Base-by-base conservation (phyloP, 2,113 vertebrate species). In the Paramormyrops kingsleyae region DNA sequence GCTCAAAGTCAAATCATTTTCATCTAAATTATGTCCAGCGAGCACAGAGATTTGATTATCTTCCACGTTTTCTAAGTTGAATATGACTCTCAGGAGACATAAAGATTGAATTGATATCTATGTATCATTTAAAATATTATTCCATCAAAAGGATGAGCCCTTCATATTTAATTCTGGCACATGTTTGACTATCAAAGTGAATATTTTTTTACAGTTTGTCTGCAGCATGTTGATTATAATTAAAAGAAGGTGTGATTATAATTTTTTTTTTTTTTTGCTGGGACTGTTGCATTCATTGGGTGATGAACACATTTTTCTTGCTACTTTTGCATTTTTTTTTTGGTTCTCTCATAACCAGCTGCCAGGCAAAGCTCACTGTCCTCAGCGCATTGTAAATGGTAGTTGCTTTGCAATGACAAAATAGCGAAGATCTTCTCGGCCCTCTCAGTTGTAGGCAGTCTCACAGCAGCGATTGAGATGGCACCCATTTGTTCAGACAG, bases 161-260 rank as follows among this genome's bases (percentile, higher is more conserved):
- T 94, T 92, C 91, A 90, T 92, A 93, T 87, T 88, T 93, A 24
- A 92, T 94, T 94, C 95, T 93, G 92, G 92, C 95, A 94, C 95
- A 94, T 95, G 95, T 95, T 95, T 95, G 94, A 94, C 94, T 94
- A 95, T 95, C 93, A 94, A 94, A 95, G 94, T 94, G 92, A 95
- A 95, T 92, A 95, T 93, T 93, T 95, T 94, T 96, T 96, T 94
- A 93, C 91, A 92, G 93, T 95, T 95, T 91, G 94, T 96, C 95
- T 95, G 94, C 95, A 92, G 93, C 94, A 94, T 95, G 93, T 95
- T 95, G 94, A 95, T 96, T 95, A 94, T 95, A 96, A 96, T 95
- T 96, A 95, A 93, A 96, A 93, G 94, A 92, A 95, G 94, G 95
- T 93, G 94, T 93, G 92, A 96, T 95, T 27, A 4, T 27, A 9